Evolutionary conservation across 2,888 invertebrate species (phyloP), one percentile per base, ranked within the genome.

Genomic region (Caenorhabditis virilis): DNA sequence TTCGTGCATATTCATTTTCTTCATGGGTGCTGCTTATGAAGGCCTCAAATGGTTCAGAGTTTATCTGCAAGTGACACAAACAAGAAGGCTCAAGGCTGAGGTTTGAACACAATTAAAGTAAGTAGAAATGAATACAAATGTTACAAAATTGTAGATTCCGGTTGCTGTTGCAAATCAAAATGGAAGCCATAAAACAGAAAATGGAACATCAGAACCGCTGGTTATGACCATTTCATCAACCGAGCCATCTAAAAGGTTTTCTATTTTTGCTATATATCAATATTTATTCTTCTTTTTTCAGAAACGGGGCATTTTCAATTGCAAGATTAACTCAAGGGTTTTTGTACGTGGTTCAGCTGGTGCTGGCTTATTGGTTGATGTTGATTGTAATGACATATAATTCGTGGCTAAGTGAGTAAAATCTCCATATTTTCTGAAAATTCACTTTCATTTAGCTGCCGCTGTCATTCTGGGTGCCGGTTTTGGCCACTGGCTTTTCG

Each of bases 11-110:
- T 91, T 90, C 46, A 91, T 97, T 78, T 91, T 95, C 83, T 86
- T 93, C 65, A 88, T 95, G 88, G 94, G 94, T 6, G 88, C 93
- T 49, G 86, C 94, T 26, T 97, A 97, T 85, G 97, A 98, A 87
- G 95, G 93, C 0, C 88, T 98, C 2, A 97, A 95, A 86, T 93
- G 92, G 48, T 48, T 56, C 25, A 42, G 52, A 15, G 38, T 56
- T 0, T 48, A 48, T 26, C 22, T 62, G 7, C 47, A 47, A 47
- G 25, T 47, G 20, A 13, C 22, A 35, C 22, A 23, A 41, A 16
- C 22, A 22, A 36, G 5, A n/a, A 36, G n/a, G 15, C n/a, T n/a
- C n/a, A n/a, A n/a, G n/a, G n/a, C n/a, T n/a, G n/a, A n/a, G n/a
- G n/a, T n/a, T n/a, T n/a, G n/a, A n/a, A n/a, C n/a, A n/a, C 30